Evolutionary conservation across 2,797 vertebrate species (phyloP), one percentile per base, ranked within the genome.

Genomic region (Alfaro cultratus): DNA sequence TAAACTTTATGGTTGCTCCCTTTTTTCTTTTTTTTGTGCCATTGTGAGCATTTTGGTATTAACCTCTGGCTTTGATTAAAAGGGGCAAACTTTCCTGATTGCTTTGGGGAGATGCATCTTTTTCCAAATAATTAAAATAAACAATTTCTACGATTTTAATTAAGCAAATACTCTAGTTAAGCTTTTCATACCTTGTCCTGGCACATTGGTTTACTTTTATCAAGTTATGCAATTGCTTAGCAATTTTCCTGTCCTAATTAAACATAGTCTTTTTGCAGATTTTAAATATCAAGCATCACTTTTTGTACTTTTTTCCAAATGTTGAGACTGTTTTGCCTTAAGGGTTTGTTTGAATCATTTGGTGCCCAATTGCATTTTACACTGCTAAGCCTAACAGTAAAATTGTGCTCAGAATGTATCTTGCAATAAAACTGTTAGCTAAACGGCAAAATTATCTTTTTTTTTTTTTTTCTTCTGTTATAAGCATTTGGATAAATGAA

Each of bases 71-170:
- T 80, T 78, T 85, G 41, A 76, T 81, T 77, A 68, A 74, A 78
- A 64, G 39, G 41, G 34, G 39, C 43, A 80, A 79, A 73, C 75
- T 60, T 77, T 83, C 74, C 81, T 82, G 47, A 87, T 88, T 88
- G 64, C 75, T 77, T 55, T n/a, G 13, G 72, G 43, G 73, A 80
- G 43, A 5, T 70, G 39, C 5, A 76, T 84, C n/a, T 78, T 73
- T 43, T 82, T 84, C 81, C 49, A 79, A n/a, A 83, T 49, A 81
- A 45, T 80, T 80, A 85, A 89, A 88, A 86, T 80, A 34, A 81
- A 74, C 86, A 71, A 57, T 85, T 87, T 85, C 13, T 60, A 39
- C 8, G 62, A 76, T 67, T 73, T 83, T 83, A 88, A 87, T 84
- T 57, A 76, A 78, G 62, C 55, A 87, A 80, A 82, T 75, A 79